A percentile compares a stretch with the other conserved stretches of the same genome.
These are phyloP conservation scores for Diachasmimorpha longicaudata DNA, from an alignment of 1,140 invertebrate species.

Conservation along the genomic window DNA sequence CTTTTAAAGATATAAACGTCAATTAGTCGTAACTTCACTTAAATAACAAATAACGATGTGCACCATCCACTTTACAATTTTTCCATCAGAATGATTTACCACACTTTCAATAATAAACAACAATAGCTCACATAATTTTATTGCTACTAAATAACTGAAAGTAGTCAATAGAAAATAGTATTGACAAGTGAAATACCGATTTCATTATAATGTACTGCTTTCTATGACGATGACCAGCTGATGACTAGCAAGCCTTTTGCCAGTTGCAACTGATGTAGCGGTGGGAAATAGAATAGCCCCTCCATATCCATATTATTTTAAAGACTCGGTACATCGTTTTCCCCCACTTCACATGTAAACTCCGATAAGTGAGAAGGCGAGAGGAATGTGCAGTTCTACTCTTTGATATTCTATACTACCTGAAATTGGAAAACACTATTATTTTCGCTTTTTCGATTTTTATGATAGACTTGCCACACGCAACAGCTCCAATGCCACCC, in stretches of 20 bases:
- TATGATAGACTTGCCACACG: no score
- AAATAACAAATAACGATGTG: background rate
- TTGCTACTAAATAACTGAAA: no score
- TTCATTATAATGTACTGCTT: background rate
- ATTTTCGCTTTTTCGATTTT: background rate
- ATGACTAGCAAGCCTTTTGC: background rate
- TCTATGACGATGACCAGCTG: background rate
- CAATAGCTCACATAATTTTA: no score
- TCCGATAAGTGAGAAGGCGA: background rate
- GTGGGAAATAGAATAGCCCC: background rate
- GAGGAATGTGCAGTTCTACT: background rate
- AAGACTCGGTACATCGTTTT: background rate
- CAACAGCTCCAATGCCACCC: no score
- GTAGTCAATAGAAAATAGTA: no score
- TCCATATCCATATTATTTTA: constrained; percentile 9
- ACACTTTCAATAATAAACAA: background rate
- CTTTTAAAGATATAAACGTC: no score
- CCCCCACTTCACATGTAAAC: background rate
- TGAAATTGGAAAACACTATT: background rate
- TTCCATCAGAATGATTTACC: background rate
- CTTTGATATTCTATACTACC: background rate
- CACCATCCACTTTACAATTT: background rate
- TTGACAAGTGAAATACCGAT: background rate
- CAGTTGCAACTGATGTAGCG: background rate
- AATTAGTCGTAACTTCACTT: no score